These are phyloP conservation scores for Protonemura montana DNA, from an alignment of 2,888 invertebrate genomes.

Conservation along the genomic window DNA sequence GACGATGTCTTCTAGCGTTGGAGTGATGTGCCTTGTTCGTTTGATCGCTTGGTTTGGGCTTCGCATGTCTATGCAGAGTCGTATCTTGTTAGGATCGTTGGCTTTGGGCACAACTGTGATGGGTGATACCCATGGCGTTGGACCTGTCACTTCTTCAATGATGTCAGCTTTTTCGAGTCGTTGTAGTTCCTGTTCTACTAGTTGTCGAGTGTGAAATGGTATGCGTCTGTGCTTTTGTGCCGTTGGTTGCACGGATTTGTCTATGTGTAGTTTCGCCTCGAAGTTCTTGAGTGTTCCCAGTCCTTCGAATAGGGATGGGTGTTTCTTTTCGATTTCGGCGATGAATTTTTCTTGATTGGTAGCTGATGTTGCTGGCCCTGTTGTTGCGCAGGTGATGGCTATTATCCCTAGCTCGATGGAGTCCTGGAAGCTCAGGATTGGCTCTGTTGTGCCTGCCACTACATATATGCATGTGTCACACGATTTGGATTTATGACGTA, in stretches of 20 bases:
- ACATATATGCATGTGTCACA: background rate
- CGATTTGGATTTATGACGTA: background rate
- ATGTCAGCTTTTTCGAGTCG: slow-evolving; percentile 16
- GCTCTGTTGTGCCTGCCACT: background rate
- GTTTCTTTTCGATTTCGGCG: background rate
- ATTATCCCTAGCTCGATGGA: background rate
- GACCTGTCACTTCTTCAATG: background rate
- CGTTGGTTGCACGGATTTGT: background rate
- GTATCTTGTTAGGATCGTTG: background rate
- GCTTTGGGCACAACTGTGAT: slow-evolving; percentile 9
- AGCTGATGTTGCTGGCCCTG: background rate
- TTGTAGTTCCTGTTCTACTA: background rate
- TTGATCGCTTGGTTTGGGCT: slow-evolving; percentile 9
- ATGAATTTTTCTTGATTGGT: background rate
- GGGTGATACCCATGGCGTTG: slow-evolving; percentile 1
- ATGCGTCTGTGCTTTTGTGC: background rate
- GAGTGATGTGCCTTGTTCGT: background rate
- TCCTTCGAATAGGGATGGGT: background rate
- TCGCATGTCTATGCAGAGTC: slow-evolving; percentile 22
- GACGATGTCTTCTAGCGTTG: slow-evolving; percentile 31
- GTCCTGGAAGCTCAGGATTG: background rate
- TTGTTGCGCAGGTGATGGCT: background rate
- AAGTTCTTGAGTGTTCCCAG: background rate
- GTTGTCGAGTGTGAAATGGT: background rate
- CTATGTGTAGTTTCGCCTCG: background rate